A percentile compares a stretch with the other conserved stretches of the same genome.
These are phyloP conservation scores for Melanaphis sacchari DNA, from an alignment of 1,140 invertebrate genomes.

Conservation along the genomic window DNA sequence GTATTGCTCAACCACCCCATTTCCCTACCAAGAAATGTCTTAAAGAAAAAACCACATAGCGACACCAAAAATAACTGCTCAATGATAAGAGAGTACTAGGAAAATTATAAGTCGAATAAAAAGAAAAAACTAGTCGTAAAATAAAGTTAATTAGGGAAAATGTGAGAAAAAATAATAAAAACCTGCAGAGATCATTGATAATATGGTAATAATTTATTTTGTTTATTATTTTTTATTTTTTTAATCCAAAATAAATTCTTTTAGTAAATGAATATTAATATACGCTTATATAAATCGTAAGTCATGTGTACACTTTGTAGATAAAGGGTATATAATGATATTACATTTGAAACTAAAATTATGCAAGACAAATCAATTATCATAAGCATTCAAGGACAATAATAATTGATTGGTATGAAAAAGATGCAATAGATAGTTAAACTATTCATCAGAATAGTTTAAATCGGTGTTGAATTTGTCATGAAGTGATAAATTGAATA, in stretches of 20 bases:
- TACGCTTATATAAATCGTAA: neutral
- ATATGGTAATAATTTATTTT: neutral
- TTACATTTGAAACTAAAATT: neutral
- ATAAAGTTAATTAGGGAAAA: constrained; percentile 27
- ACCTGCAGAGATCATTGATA: neutral
- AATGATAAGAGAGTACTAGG: neutral
- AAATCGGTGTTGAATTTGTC: neutral
- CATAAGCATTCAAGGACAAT: neutral
- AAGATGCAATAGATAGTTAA: neutral
- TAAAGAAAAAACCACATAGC: neutral
- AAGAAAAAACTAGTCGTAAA: constrained; percentile 13
- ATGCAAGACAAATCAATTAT: neutral
- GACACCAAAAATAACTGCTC: neutral
- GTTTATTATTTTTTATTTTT: neutral
- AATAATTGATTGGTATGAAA: constrained; percentile 5
- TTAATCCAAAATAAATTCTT: neutral
- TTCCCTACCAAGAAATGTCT: too few species aligned
- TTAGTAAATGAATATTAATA: neutral
- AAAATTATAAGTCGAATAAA: neutral
- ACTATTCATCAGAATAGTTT: neutral
- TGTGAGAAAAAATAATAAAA: neutral
- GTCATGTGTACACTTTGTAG: neutral
- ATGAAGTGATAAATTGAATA: constrained; percentile 4
- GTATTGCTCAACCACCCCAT: too few species aligned
- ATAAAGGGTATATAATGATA: neutral